Conservation (phyloP, 2,797 vertebrate species). For the Cynodonichthys magdalenae region DNA sequence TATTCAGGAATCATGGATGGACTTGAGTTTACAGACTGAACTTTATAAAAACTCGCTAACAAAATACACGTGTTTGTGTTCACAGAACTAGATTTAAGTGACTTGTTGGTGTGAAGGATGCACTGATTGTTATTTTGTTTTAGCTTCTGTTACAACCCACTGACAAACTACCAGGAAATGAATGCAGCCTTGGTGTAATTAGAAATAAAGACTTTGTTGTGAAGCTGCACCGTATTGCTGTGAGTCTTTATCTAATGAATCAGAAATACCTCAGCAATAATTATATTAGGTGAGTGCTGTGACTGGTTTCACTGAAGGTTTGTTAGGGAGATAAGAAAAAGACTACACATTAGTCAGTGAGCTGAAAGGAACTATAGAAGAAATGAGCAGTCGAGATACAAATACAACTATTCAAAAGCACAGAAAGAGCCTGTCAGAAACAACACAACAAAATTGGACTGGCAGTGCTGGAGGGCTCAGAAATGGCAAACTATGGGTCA, state of each 20-base stretch:
- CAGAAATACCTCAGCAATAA: no score
- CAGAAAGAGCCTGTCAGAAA: slow-evolving; percentile 22
- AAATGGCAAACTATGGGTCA: slow-evolving; percentile 18
- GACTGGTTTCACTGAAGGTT: not conserved
- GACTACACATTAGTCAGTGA: not conserved
- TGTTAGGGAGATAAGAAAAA: slow-evolving; percentile 10
- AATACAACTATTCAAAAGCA: slow-evolving; percentile 14
- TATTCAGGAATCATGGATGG: slow-evolving; percentile 39
- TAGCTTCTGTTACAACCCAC: no score
- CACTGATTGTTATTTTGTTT: no score
- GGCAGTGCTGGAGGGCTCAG: slow-evolving; percentile 24
- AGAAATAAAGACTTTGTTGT: no score
- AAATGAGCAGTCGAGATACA: slow-evolving; percentile 1
- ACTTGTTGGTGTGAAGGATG: not conserved
- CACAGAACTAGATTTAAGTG: not conserved
- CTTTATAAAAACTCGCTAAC: no score
- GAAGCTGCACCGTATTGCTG: no score
- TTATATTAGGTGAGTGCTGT: not conserved
- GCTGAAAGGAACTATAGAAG: slow-evolving; percentile 8
- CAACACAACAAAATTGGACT: slow-evolving; percentile 17
- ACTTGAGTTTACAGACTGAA: slow-evolving; percentile 34
- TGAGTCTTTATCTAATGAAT: no score
- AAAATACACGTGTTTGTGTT: not conserved
- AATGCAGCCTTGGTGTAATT: no score
- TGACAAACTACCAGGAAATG: not conserved